phyloP scores from a whole-genome alignment of 2,888 invertebrate species.

The Dendrolimus houi region DNA sequence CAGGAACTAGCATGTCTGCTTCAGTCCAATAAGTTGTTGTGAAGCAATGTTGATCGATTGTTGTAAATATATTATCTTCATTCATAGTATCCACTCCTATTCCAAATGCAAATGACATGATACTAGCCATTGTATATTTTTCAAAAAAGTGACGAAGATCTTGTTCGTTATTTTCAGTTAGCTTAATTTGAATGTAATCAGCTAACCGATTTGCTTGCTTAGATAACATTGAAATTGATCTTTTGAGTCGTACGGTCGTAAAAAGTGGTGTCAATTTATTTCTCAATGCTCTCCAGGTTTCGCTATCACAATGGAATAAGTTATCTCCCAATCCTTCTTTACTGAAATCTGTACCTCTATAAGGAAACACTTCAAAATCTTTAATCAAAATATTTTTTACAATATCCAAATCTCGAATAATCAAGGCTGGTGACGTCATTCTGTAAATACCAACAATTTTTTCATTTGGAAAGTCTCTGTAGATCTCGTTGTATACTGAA shows the following conservation, averaged over 20 bases:
- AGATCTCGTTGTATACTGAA: slow-evolving; percentile 26
- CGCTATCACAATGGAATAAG: slow-evolving; percentile 32
- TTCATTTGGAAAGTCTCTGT: slow-evolving; percentile 36
- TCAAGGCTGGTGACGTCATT: slow-evolving; percentile 30
- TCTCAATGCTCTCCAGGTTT: slow-evolving; percentile 31
- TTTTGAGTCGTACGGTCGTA: slow-evolving; percentile 35
- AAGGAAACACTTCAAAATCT: slow-evolving; percentile 36
- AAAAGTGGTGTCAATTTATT: slow-evolving; percentile 34
- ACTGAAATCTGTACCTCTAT: slow-evolving; percentile 32
- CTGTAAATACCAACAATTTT: slow-evolving; percentile 39
- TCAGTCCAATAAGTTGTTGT: slow-evolving; percentile 19
- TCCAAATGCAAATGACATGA: slow-evolving; percentile 20
- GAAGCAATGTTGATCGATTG: slow-evolving; percentile 17
- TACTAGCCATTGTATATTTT: slow-evolving; percentile 24
- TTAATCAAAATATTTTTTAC: slow-evolving; percentile 39
- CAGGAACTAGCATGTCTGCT: slow-evolving; percentile 27
- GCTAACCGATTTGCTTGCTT: slow-evolving; percentile 27
- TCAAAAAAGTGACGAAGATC: slow-evolving; percentile 18
- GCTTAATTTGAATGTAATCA: slow-evolving; percentile 21
- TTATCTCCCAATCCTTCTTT: slow-evolving; percentile 34
- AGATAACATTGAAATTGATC: slow-evolving; percentile 22
- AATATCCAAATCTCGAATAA: slow-evolving; percentile 39
- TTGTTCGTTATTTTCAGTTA: slow-evolving; percentile 13
- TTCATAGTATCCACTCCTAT: slow-evolving; percentile 21
- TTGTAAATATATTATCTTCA: slow-evolving; percentile 17